Base-by-base conservation (phyloP, 2,113 vertebrate species). In the Myxocyprinus asiaticus region DNA sequence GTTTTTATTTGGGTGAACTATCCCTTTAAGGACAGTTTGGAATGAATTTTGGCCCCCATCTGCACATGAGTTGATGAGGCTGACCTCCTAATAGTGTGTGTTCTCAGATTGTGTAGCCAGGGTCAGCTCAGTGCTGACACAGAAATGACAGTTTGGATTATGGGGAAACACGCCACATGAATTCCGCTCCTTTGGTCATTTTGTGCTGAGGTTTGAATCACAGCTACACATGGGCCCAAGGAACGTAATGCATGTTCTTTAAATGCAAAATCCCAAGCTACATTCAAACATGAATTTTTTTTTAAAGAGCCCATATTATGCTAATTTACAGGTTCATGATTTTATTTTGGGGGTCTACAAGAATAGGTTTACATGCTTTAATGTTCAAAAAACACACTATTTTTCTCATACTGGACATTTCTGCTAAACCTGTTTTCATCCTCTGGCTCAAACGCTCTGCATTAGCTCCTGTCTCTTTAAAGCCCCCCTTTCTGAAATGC, bases 71-170 rank as follows among this genome's bases (percentile, higher is more conserved):
- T 14, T 43, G 48, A 47, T 48, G 7, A n/a, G 45, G 61, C 62
- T 9, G 8, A 3, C 47, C 8, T 53, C 14, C 3, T 9, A 14
- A 55, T 76, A 55, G 48, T 33, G 53, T 48, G 72, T 43, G 56
- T 15, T 66, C 22, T 77, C 59, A 61, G 33, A 63, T 44, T 58
- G 43, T 45, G 17, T 72, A 17, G 66, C 15, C 2, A 3, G 14
- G 59, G 56, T 56, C 43, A 12, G 45, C 71, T 70, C 66, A 6
- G 7, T 17, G 68, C 80, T 78, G 80, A 84, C 82, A 78, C 77
- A 71, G 77, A 84, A 80, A 78, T 80, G 76, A 82, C 82, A 77
- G 50, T 80, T 76, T 66, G 50, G 17, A 84, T 86, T 82, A 82
- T 68, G 11, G 56, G 63, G 69, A 74, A 47, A 43, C 65, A 55